Conservation (phyloP, 2,888 invertebrate species). For the Trypoxylon attenuatum region DNA sequence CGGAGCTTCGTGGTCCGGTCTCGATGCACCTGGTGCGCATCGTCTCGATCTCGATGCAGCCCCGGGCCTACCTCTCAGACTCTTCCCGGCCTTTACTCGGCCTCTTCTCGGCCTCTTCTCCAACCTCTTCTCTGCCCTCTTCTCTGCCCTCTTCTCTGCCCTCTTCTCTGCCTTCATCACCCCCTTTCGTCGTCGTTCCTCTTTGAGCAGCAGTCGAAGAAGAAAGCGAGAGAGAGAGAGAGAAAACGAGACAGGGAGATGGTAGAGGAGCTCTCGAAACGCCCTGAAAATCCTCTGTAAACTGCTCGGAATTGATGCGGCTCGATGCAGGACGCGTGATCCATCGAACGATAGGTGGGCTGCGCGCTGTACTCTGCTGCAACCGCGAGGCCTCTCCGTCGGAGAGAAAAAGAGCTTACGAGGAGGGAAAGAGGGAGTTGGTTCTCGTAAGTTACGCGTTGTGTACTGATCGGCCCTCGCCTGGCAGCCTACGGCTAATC, state of each 20-base stretch:
- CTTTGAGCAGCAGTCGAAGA: not conserved
- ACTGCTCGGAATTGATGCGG: slow-evolving; percentile 43
- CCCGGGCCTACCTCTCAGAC: slow-evolving; percentile 44
- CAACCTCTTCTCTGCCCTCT: not conserved
- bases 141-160: not conserved
- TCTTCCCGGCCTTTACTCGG: no score
- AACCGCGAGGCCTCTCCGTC: slow-evolving; percentile 12
- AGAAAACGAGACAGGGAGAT: slow-evolving; percentile 10
- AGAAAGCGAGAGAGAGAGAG: no score
- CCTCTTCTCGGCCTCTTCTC: no score
- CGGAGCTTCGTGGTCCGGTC: slow-evolving; percentile 52
- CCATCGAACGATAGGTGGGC: slow-evolving; percentile 21
- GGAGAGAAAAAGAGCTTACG: no score
- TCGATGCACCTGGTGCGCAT: slow-evolving; percentile 66
- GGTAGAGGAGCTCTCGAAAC: slow-evolving; percentile 42
- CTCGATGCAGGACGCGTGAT: slow-evolving; percentile 31
- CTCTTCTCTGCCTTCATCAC: not conserved
- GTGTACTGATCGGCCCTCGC: slow-evolving; percentile 46
- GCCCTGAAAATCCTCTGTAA: slow-evolving; percentile 54
- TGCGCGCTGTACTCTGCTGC: not conserved
- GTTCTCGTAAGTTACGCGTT: slow-evolving; percentile 42
- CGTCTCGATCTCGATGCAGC: slow-evolving; percentile 61
- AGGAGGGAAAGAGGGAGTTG: not conserved
- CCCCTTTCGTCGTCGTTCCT: not conserved
- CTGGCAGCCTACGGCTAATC: not conserved